Conservation (phyloP, 1,140 invertebrate genomes). For the Drosophila asahinai region DNA sequence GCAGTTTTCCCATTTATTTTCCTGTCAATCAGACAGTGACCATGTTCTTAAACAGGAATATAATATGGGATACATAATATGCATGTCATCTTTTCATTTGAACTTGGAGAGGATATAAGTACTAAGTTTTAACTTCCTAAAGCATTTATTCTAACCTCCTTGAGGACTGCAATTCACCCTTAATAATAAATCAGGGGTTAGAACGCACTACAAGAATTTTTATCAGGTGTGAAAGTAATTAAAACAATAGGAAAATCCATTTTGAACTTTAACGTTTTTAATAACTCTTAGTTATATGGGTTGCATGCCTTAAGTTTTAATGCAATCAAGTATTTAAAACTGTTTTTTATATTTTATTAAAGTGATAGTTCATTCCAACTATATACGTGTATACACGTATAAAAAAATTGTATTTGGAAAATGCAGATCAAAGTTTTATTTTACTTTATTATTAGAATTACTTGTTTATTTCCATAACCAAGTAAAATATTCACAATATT, state of each 20-base stretch:
- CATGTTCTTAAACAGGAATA: neutral
- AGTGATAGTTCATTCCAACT: no score
- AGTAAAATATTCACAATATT: neutral
- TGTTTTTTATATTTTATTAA: no score
- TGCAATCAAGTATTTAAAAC: no score
- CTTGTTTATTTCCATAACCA: no score
- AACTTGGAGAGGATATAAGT: neutral
- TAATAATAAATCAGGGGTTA: neutral
- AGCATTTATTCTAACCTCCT: conserved; percentile 4
- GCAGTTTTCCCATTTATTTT: neutral
- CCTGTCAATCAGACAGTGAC: no score
- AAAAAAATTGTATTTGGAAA: no score
- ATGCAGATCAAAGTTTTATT: no score
- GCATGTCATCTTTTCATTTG: neutral
- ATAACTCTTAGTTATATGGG: no score
- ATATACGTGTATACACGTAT: no score
- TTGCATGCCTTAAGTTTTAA: no score
- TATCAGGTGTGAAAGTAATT: neutral
- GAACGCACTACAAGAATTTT: neutral
- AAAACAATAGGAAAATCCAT: neutral
- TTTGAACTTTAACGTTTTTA: no score
- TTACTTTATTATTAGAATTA: neutral
- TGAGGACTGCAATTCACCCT: conserved; percentile 10
- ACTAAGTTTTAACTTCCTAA: conserved; percentile 10
- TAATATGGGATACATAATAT: neutral